Conservation (phyloP, 1,140 invertebrate genomes). For the Dreissena polymorpha region DNA sequence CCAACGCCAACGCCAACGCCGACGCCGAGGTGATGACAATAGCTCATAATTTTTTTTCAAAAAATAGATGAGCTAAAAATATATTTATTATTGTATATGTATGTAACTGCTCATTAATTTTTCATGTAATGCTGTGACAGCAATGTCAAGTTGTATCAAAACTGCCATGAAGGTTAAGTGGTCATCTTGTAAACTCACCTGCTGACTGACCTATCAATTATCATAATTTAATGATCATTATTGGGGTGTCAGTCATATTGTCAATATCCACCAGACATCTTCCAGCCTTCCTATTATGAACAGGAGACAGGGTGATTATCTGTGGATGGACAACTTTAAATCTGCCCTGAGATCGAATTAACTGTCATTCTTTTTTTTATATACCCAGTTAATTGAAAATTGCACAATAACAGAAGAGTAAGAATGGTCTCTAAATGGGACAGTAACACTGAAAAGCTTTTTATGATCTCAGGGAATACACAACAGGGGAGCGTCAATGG, state of each 20-base stretch:
- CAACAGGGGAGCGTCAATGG: too few species aligned
- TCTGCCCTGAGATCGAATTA: not conserved
- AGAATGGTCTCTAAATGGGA: not conserved
- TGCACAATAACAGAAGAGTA: not conserved
- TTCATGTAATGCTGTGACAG: not conserved
- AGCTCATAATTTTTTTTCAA: too few species aligned
- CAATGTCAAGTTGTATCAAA: not conserved
- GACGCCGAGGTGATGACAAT: too few species aligned
- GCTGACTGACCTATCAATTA: not conserved
- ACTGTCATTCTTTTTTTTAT: not conserved
- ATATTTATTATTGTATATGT: not conserved
- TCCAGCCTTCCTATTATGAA: not conserved
- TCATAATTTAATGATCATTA: slow-evolving; percentile 1
- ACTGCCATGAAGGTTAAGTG: too few species aligned
- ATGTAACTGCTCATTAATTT: not conserved
- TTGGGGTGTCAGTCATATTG: not conserved
- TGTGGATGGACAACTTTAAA: not conserved
- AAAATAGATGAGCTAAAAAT: too few species aligned
- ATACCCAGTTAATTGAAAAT: slow-evolving; percentile 1
- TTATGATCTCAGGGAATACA: too few species aligned
- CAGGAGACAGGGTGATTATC: not conserved
- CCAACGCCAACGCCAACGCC: too few species aligned
- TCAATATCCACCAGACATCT: not conserved
- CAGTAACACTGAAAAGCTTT: too few species aligned
- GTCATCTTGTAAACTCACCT: not conserved